Percentiles rank a stretch among this genome's conserved stretches.
These are phyloP conservation scores for Notarius quadriscutis DNA, from an alignment of 2,113 vertebrate species.

Conservation along the genomic window DNA sequence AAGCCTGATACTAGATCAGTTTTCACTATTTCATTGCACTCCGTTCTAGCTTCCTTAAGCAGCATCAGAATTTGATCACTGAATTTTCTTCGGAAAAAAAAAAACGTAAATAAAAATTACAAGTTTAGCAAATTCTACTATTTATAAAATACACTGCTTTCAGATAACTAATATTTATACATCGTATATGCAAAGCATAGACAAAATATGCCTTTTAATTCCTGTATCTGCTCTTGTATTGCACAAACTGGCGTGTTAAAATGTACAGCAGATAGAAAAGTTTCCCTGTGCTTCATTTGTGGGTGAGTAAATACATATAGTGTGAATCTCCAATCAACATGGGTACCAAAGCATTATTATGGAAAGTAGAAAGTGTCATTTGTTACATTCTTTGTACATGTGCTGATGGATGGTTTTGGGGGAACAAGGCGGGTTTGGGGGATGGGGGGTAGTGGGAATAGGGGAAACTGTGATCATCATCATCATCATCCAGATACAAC, in stretches of 20 bases:
- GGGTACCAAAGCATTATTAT: slow-evolving; percentile 35
- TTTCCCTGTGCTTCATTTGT: slow-evolving; percentile 50
- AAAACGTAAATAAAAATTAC: slow-evolving; percentile 45
- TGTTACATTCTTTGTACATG: slow-evolving; percentile 35
- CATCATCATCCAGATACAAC: background rate
- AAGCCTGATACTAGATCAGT: slow-evolving; percentile 38
- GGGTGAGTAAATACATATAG: slow-evolving; percentile 42
- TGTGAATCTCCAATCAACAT: slow-evolving; percentile 34
- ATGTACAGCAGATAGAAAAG: slow-evolving; percentile 54
- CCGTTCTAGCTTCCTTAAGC: background rate
- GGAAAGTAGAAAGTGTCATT: slow-evolving; percentile 15
- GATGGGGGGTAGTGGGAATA: too few relatives aligned
- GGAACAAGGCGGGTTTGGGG: background rate
- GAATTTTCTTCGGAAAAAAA: slow-evolving; percentile 33
- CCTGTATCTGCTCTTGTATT: slow-evolving; percentile 49
- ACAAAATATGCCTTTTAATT: slow-evolving; percentile 55
- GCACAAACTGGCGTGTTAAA: slow-evolving; percentile 50
- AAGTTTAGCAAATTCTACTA: slow-evolving; percentile 52
- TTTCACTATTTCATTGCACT: background rate
- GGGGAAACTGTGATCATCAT: background rate
- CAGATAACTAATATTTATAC: slow-evolving; percentile 50
- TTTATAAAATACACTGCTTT: slow-evolving; percentile 56
- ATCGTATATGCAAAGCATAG: slow-evolving; percentile 53
- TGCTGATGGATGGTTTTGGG: background rate
- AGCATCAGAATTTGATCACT: slow-evolving; percentile 36